Conservation (phyloP, 2,797 vertebrate species). For the Nannoperca obscura region DNA sequence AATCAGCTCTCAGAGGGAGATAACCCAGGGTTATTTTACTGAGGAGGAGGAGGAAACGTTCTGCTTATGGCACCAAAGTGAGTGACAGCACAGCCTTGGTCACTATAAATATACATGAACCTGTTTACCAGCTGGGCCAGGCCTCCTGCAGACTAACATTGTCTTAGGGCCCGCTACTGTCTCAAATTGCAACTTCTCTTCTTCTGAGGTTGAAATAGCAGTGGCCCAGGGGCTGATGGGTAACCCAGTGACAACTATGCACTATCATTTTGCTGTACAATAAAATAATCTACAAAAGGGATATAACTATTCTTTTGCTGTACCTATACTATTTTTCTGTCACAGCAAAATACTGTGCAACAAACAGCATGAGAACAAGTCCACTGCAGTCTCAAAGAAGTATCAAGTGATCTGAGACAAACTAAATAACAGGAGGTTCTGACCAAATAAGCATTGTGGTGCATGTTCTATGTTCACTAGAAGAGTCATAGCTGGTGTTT, state of each 20-base stretch:
- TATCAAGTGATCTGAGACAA: neutral
- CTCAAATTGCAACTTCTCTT: constrained; percentile 63
- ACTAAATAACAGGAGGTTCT: constrained; percentile 11
- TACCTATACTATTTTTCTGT: neutral
- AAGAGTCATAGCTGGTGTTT: constrained; percentile 57
- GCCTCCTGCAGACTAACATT: constrained; percentile 55
- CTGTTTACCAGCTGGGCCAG: constrained; percentile 68
- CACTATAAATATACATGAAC: constrained; percentile 77
- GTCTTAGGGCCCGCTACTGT: constrained; percentile 53
- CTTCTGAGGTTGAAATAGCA: constrained; percentile 30
- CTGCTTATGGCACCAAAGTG: constrained; percentile 51
- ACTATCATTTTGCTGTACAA: neutral
- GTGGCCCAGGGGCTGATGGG: constrained; percentile 24
- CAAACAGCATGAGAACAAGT: neutral
- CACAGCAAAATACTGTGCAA: neutral
- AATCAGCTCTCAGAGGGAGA: constrained; percentile 31
- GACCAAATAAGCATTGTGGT: constrained; percentile 4
- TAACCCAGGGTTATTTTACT: constrained; percentile 48
- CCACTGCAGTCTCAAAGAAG: neutral
- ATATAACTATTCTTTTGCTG: neutral
- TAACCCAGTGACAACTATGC: constrained; percentile 13
- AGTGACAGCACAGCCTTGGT: constrained; percentile 69
- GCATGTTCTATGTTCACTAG: constrained; percentile 28
- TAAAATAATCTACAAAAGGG: neutral
- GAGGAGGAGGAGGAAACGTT: constrained; percentile 37